These are phyloP conservation scores for Agriotes lineatus DNA, from an alignment of 2,888 invertebrate genomes.

Conservation along the genomic window DNA sequence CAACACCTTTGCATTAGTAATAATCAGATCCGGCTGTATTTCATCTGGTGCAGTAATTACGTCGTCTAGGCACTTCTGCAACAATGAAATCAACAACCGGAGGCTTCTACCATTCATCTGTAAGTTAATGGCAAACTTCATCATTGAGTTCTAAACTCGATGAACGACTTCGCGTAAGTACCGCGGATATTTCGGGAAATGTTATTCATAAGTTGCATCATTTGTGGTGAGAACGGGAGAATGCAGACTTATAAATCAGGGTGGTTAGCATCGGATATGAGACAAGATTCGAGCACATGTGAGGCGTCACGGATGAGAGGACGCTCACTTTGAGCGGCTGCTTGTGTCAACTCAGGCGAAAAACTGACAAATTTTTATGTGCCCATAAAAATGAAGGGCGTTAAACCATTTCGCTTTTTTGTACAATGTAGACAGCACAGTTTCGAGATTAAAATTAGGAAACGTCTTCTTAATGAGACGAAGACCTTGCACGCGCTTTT, in stretches of 20 bases:
- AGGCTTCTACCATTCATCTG: too few relatives aligned
- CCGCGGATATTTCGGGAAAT: conserved; percentile 25
- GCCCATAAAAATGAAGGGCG: conserved; percentile 45
- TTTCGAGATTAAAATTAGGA: neutral
- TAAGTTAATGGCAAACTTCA: too few relatives aligned
- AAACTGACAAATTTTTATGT: conserved; percentile 54
- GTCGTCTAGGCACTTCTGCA: too few relatives aligned
- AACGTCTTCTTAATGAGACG: too few relatives aligned
- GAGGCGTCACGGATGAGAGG: conserved; percentile 51
- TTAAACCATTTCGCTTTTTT: conserved; percentile 33
- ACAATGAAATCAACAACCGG: too few relatives aligned
- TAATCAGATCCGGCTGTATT: too few relatives aligned
- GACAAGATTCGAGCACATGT: conserved; percentile 45
- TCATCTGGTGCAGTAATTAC: too few relatives aligned
- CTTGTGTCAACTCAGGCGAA: conserved; percentile 53
- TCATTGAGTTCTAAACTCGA: neutral
- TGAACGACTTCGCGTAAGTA: neutral
- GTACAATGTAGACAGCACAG: neutral
- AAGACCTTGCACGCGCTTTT: too few relatives aligned
- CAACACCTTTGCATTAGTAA: too few relatives aligned
- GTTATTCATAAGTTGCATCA: conserved; percentile 39
- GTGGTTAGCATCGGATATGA: conserved; percentile 44
- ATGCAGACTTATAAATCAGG: conserved; percentile 53
- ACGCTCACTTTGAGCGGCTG: conserved; percentile 53
- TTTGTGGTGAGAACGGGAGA: conserved; percentile 37